Base-by-base conservation (phyloP, 2,797 vertebrate species). In the Cercopithecus neglectus region DNA sequence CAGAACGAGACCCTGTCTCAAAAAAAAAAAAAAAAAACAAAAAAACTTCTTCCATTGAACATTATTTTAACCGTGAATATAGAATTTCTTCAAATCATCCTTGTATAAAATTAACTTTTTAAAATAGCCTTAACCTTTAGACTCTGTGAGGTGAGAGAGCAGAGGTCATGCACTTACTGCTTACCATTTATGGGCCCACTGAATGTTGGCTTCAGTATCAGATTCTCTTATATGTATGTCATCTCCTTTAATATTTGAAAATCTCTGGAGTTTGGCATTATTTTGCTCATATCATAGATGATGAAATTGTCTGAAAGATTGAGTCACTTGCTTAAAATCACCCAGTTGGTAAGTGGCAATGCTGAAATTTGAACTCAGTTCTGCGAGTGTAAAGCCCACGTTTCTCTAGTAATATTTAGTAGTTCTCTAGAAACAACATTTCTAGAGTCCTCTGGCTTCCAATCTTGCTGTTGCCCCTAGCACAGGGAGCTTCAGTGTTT, bases 341-440 rank as follows among this genome's bases (percentile, higher is more conserved):
- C 13, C 46, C 44, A 22, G 24, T 30, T 11, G 14, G 28, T 17
- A 17, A 8, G n/a, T 2, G 13, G 50, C 86, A 7, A 16, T 39
- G 72, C 41, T 76, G 72, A 72, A 70, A 33, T 72, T 1, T 24
- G 53, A 67, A 57, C n/a, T 75, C n/a, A 16, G 76, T 22, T 46
- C 59, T 5, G 6, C 5, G 28, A 22, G 39, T 55, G 6, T 28
- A 22, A 55, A 22, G 19, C 19, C 22, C 16, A 4, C 0, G 0
- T 21, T 55, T 78, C 41, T 26, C 48, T 11, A 0, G 53, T 55
- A 55, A 55, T 55, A 55, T 55, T 21, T 55, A 55, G 53, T 55
- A 55, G 21, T 55, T 55, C 53, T 55, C 8, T 55, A 55, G 53
- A 55, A 55, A 55, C 8, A 55, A 55, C 19, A 55, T 55, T 55